Conservation (phyloP, 2,888 invertebrate genomes). For the Alloplasta piceator region DNA sequence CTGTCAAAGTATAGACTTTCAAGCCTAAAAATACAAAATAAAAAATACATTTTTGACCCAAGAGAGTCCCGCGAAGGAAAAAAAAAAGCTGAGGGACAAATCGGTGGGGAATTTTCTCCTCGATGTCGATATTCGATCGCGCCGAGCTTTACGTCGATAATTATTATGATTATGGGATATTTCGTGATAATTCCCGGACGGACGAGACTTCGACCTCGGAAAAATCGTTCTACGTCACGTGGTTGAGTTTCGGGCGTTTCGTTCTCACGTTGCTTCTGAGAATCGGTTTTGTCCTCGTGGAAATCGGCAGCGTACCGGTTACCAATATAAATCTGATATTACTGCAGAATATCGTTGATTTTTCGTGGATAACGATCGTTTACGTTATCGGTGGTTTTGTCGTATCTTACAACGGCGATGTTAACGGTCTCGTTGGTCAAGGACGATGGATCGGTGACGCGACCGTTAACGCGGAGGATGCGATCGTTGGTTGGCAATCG, state of each 20-base stretch:
- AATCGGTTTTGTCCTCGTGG: slow-evolving; percentile 78
- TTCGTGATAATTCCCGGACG: slow-evolving; percentile 6
- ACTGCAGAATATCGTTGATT: slow-evolving; percentile 80
- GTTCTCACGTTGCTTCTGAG: slow-evolving; percentile 75
- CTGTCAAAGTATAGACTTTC: no score
- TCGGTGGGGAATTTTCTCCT: not conserved
- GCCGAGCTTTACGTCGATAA: slow-evolving; percentile 42
- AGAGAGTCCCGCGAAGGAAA: no score
- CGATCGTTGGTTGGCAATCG: slow-evolving; percentile 77
- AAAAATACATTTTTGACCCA: no score
- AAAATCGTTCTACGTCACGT: slow-evolving; percentile 21
- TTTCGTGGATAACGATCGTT: slow-evolving; percentile 75
- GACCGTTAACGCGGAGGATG: slow-evolving; percentile 70
- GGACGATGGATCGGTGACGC: slow-evolving; percentile 74
- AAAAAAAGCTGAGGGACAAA: no score
- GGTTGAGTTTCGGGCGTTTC: slow-evolving; percentile 62
- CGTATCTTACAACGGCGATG: slow-evolving; percentile 78
- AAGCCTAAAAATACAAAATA: no score
- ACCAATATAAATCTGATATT: slow-evolving; percentile 80
- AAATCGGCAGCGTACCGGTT: slow-evolving; percentile 80
- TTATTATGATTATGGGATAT: slow-evolving; percentile 51
- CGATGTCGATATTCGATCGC: slow-evolving; percentile 47
- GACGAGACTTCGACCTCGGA: not conserved
- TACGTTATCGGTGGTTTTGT: slow-evolving; percentile 77
- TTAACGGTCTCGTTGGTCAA: slow-evolving; percentile 71